These are phyloP conservation scores for Eupeodes latifasciatus DNA, from an alignment of 2,888 invertebrate species.

Conservation along the genomic window DNA sequence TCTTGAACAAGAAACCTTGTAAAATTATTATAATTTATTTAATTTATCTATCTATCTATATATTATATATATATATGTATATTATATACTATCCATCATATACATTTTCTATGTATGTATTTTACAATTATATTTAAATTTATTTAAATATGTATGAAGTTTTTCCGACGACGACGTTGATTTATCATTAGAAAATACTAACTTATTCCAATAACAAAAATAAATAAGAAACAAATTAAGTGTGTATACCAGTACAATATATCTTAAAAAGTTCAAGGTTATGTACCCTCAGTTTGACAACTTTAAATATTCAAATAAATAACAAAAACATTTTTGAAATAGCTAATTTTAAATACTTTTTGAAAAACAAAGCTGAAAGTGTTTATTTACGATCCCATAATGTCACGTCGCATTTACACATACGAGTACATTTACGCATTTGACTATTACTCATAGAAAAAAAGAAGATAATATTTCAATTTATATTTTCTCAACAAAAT, in stretches of 20 bases:
- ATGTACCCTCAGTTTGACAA: background rate
- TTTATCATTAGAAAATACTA: too few species aligned
- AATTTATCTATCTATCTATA: too few species aligned
- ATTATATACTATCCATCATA: too few species aligned
- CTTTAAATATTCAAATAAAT: background rate
- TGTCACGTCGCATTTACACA: background rate
- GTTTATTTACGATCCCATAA: background rate
- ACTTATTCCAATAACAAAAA: too few species aligned
- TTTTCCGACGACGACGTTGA: too few species aligned
- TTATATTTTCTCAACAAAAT: background rate
- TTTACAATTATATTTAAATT: too few species aligned
- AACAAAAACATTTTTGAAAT: background rate
- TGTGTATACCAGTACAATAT: background rate
- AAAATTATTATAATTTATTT: too few species aligned
- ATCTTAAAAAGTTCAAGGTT: constrained; percentile 6
- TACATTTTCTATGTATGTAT: too few species aligned
- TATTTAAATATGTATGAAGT: too few species aligned
- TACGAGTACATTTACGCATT: background rate
- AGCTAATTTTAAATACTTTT: background rate
- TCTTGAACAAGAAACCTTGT: too few species aligned
- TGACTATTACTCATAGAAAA: background rate
- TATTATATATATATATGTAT: too few species aligned
- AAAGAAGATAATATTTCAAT: constrained; percentile 29
- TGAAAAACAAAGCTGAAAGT: background rate
- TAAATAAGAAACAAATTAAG: too few species aligned